Base-by-base conservation (phyloP, 2,888 invertebrate species). In the Cepaea hortensis region DNA sequence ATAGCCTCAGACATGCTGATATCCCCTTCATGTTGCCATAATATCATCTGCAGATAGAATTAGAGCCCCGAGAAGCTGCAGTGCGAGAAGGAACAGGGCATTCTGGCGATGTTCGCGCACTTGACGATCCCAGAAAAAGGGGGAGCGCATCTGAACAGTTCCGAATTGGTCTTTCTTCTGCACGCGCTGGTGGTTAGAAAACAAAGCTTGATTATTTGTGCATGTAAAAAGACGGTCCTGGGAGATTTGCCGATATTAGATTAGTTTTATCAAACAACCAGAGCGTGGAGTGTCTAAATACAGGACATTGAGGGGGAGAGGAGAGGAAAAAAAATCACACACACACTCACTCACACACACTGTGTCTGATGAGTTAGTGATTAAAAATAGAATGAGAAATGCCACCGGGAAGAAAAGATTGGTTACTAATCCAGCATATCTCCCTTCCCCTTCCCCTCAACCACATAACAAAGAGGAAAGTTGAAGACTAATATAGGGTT, bases 11-110 rank as follows among this genome's bases (percentile, higher is more conserved):
- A 81, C 85, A 75, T 81, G 83, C 82, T 77, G 82, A 68, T 82
- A 70, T 70, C 55, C 82, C 83, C 83, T 62, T 81, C 46, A 50
- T 65, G 50, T 75, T 48, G 77, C 77, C 77, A 76, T 86, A 86
- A 86, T 86, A 82, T 86, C 86, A 86, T 86, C 86, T 82, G 77
- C 82, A 82, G 82, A 82, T 82, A 77, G 83, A 86, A 86, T 86
- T 86, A 86, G 84, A 85, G 85, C 55, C 20, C 18, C 9, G 55
- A 50, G 79, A 23, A 50, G 79, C 85, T 75, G 70, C 79, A 85
- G 48, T 9, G 85, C 70, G 70, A 55, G 15, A 1, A 62, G 62
- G 65, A 62, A 79, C 61, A n/a, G 75, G 72, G 9, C 70, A 7
- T 68, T 65, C 48, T 79, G 79, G 13, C 15, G 11, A 20, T 68